Conservation (phyloP, 1,140 invertebrate species). For the Bilobella aurantiaca region DNA sequence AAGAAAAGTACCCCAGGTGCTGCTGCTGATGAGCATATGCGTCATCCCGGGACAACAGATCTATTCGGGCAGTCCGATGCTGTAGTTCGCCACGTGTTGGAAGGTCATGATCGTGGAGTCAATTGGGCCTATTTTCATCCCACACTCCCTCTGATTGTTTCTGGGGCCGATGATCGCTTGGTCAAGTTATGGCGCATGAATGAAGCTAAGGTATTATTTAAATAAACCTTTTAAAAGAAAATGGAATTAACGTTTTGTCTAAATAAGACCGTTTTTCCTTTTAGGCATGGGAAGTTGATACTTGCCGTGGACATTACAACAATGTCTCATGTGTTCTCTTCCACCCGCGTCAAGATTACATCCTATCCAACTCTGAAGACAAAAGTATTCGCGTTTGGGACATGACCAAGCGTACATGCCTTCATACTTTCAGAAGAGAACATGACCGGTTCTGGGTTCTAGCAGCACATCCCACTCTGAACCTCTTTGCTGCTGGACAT, state of each 20-base stretch:
- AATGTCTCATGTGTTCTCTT: conserved; percentile 98
- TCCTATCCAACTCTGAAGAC: conserved; percentile 95
- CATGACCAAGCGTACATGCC: conserved; percentile 91
- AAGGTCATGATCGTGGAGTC: conserved; percentile 93
- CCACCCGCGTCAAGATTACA: conserved; percentile 92
- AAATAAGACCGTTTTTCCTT: no score
- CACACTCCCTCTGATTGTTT: conserved; percentile 85
- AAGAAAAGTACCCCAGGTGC: conserved; percentile 96
- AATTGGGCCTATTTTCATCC: conserved; percentile 98
- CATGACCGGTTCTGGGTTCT: conserved; percentile 96
- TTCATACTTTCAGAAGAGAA: conserved; percentile 90
- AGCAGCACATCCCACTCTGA: conserved; percentile 74
- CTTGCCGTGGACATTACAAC: conserved; percentile 97
- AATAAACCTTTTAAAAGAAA: conserved; percentile 11
- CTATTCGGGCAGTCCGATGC: conserved; percentile 95
- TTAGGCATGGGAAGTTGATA: conserved; percentile 96
- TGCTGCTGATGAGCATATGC: conserved; percentile 76
- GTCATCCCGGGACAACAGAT: conserved; percentile 80
- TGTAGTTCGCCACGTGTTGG: conserved; percentile 93
- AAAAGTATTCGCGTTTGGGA: conserved; percentile 98
- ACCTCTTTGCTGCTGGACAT: conserved; percentile 86
- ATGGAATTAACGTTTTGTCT: conserved; percentile 20
- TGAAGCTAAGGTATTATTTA: conserved; percentile 62
- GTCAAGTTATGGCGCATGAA: conserved; percentile 99
- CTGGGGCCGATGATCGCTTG: conserved; percentile 93